phyloP scores from a whole-genome alignment of 1,140 invertebrate genomes.

The Ceratina japonica region DNA sequence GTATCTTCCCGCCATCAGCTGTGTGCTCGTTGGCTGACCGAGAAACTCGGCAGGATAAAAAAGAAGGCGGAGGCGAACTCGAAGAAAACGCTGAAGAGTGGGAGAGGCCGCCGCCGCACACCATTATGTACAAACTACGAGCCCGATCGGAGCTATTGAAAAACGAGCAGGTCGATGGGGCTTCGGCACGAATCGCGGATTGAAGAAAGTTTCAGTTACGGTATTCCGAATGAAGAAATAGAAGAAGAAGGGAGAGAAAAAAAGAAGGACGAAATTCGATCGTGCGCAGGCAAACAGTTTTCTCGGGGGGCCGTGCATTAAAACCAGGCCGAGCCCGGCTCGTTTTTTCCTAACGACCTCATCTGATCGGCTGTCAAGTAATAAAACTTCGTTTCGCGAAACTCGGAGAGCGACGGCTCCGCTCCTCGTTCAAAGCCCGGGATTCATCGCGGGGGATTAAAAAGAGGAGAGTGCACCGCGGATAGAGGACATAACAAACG shows the following conservation, averaged over 20 bases:
- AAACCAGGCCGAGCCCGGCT: too few relatives aligned
- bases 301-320: too few relatives aligned
- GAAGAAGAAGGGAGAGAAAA: neutral
- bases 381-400: too few relatives aligned
- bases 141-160: conserved; percentile 23
- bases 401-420: too few relatives aligned
- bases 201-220: neutral
- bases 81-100: conserved; percentile 26
- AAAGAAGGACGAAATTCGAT: neutral
- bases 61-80: conserved; percentile 30
- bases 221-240: neutral
- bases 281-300: too few relatives aligned
- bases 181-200: neutral
- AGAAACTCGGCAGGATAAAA: conserved; percentile 46
- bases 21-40: conserved; percentile 51
- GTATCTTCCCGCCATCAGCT: conserved; percentile 59
- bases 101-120: neutral
- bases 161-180: conserved; percentile 1
- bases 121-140: conserved; percentile 11
- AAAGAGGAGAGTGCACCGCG: neutral
- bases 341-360: too few relatives aligned
- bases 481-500: conserved; percentile 16
- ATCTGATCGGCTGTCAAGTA: too few relatives aligned
- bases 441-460: neutral
- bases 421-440: too few relatives aligned